Percentiles rank a stretch among this genome's conserved stretches.
Evolutionary conservation across 2,888 invertebrate species (phyloP).

Genomic region (Chrysolina americana): DNA sequence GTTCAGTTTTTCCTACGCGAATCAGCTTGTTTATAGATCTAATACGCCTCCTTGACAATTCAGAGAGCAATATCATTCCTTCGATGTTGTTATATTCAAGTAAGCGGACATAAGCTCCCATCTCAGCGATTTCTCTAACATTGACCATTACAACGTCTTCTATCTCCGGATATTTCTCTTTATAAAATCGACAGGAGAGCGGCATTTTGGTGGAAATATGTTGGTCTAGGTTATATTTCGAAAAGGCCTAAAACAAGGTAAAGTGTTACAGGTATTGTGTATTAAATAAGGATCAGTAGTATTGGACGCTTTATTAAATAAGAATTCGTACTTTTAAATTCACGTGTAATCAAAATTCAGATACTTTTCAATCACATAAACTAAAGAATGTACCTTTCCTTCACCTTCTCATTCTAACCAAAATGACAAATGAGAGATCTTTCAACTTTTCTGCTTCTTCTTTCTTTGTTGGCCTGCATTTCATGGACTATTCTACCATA

Average conservation of each 20-base stretch:
- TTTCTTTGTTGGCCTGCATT: too few relatives aligned
- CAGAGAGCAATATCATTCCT: slow-evolving; percentile 98
- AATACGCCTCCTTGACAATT: slow-evolving; percentile 97
- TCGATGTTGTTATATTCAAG: slow-evolving; percentile 99
- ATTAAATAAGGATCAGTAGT: not conserved
- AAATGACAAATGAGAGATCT: too few relatives aligned
- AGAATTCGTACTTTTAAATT: not conserved
- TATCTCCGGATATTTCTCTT: slow-evolving; percentile 97
- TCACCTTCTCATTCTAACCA: too few relatives aligned
- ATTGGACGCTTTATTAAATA: not conserved
- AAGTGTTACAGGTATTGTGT: not conserved
- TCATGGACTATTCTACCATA: too few relatives aligned
- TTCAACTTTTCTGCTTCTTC: too few relatives aligned
- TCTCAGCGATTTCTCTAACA: slow-evolving; percentile 97
- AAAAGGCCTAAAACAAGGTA: not conserved
- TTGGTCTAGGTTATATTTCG: slow-evolving; percentile 38
- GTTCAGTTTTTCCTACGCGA: slow-evolving; percentile 98
- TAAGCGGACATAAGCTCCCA: slow-evolving; percentile 99
- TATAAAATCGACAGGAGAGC: slow-evolving; percentile 96
- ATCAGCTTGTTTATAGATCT: slow-evolving; percentile 99
- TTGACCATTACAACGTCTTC: slow-evolving; percentile 99
- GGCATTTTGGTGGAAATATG: slow-evolving; percentile 76
- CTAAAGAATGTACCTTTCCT: too few relatives aligned
- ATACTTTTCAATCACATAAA: not conserved
- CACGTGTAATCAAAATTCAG: not conserved